Conservation (phyloP, 2,888 invertebrate genomes). For the Aricia artaxerxes region DNA sequence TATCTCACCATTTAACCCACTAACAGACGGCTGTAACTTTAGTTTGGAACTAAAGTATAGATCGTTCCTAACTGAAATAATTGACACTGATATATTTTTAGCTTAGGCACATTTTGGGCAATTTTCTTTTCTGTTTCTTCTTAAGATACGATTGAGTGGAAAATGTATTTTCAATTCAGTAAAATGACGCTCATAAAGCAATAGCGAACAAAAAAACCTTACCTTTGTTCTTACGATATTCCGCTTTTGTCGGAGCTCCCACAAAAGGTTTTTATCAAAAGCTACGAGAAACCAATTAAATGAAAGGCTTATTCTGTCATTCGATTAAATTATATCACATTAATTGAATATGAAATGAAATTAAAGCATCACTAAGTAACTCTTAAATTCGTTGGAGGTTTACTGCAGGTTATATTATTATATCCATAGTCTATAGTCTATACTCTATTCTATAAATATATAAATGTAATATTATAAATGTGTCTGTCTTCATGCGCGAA, state of each 20-base stretch:
- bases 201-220: background rate
- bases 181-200: background rate
- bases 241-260: background rate
- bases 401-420: no score
- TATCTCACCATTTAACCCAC: background rate
- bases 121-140: background rate
- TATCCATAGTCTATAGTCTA: no score
- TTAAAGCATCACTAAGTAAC: background rate
- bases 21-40: background rate
- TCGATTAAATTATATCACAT: background rate
- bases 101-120: background rate
- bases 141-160: background rate
- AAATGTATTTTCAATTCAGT: background rate
- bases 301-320: background rate
- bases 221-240: conserved; percentile 1
- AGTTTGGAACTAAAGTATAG: background rate
- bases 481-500: no score
- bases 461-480: no score
- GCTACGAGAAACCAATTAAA: conserved; percentile 12
- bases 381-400: background rate
- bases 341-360: background rate
- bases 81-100: background rate
- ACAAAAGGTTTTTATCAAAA: conserved; percentile 13
- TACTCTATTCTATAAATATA: no score
- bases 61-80: background rate